phyloP scores from a whole-genome alignment of 2,797 vertebrate species.

The Amphiprion clarkii region DNA sequence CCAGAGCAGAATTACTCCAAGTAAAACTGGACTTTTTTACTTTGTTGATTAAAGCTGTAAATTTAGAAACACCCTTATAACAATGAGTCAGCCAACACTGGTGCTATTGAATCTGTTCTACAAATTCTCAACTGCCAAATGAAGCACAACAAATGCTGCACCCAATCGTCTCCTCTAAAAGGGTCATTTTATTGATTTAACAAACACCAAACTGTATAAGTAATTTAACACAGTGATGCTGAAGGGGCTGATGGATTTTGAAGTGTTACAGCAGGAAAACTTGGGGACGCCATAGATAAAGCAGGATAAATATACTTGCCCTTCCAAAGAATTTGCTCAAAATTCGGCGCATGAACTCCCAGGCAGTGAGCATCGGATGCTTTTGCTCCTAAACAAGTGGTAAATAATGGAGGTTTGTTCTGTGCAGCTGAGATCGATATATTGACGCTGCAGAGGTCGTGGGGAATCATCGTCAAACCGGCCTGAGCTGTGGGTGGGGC shows the following conservation, averaged over 20 bases:
- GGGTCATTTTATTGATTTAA: not conserved
- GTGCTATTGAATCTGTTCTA: too few species aligned
- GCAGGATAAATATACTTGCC: not conserved
- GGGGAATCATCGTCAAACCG: constrained; percentile 55
- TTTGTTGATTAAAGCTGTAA: too few species aligned
- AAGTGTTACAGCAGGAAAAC: not conserved
- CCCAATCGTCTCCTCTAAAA: not conserved
- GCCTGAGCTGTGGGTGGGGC: constrained; percentile 44
- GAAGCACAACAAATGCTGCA: not conserved
- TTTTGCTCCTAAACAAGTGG: constrained; percentile 60
- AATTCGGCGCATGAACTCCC: not conserved
- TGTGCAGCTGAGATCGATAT: constrained; percentile 60
- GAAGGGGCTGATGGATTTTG: not conserved
- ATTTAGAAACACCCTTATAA: too few species aligned
- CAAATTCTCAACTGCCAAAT: too few species aligned
- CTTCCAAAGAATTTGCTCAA: not conserved
- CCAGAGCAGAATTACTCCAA: too few species aligned
- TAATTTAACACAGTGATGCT: not conserved
- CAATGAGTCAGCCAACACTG: too few species aligned
- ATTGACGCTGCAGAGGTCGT: constrained; percentile 63
- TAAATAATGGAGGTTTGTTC: constrained; percentile 70
- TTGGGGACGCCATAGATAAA: constrained; percentile 13
- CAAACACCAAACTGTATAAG: not conserved
- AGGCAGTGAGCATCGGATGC: not conserved
- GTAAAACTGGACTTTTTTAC: too few species aligned